Evolutionary conservation across 2,888 invertebrate species (phyloP), one percentile per base, ranked within the genome.

Genomic region (Trachelus tabidus): DNA sequence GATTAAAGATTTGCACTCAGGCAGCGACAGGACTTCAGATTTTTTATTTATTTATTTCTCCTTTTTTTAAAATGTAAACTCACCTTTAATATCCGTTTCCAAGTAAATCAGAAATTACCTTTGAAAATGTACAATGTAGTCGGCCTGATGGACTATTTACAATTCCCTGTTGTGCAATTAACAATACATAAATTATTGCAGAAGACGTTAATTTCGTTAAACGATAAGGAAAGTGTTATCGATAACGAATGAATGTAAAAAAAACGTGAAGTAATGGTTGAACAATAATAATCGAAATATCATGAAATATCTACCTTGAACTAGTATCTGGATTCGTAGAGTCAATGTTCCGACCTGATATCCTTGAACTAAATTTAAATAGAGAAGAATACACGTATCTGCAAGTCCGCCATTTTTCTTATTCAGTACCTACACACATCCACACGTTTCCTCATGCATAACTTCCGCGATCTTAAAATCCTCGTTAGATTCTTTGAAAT

Each of bases 281-380:
- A 23, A 35, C 73, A 73, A 34, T 3, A 40, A 76, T 12, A 73
- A 56, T 40, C 23, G 9, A 75, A 6, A 75, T 37, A 12, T 31
- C 71, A 73, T 68, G 56, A 78, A 40, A 77, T 56, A 56, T 56
- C 23, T 40, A 77, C 83, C 83, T 80, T 84, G 83, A 80, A 81
- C 81, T 81, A 78, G 76, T 82, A 82, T 76, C 79, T 77, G 78
- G 79, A 83, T 83, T 77, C 56, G 76, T 75, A 74, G 77, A 79
- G 80, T 80, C 80, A 81, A 80, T 74, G 82, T 79, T 83, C 81
- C 73, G 78, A 82, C 80, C 81, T 75, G 83, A 75, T 77, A 80
- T 76, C 84, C 84, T 79, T 82, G 83, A 81, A 82, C 84, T 75
- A 81, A 56, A 79, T 82, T 83, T 80, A 68, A 74, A 34, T 33